phyloP scores from a whole-genome alignment of 2,888 invertebrate genomes.

The Tachina fera region DNA sequence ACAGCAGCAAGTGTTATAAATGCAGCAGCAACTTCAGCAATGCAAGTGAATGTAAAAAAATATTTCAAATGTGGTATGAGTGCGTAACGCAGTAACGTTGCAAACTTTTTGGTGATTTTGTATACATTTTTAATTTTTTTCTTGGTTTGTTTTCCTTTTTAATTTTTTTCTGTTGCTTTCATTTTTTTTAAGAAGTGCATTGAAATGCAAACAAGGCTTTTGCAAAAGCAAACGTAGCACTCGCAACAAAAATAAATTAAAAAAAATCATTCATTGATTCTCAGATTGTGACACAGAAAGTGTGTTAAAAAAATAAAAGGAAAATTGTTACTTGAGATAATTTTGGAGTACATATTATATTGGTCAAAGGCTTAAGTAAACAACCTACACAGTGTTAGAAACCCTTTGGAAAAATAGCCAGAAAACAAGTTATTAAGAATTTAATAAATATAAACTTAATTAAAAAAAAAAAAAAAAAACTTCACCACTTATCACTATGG shows the following conservation, averaged over 20 bases:
- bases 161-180: background rate
- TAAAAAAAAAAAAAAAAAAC: background rate
- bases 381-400: conserved; percentile 1
- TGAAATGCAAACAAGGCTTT: conserved; percentile 69
- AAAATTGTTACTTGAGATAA: conserved; percentile 55
- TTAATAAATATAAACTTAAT: conserved; percentile 29
- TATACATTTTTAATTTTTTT: conserved; percentile 46
- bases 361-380: conserved; percentile 55
- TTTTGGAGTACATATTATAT: conserved; percentile 43
- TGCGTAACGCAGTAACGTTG: conserved; percentile 65
- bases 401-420: background rate
- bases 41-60: conserved; percentile 41
- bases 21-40: conserved; percentile 51
- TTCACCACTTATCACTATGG: conserved; percentile 54
- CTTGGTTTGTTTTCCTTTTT: conserved; percentile 13
- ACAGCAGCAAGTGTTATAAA: conserved; percentile 32
- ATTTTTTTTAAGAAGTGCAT: conserved; percentile 59
- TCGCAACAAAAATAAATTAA: conserved; percentile 33
- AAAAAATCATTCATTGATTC: conserved; percentile 62
- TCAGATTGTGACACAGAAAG: conserved; percentile 45
- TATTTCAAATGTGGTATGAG: conserved; percentile 57
- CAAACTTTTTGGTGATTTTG: conserved; percentile 50
- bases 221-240: conserved; percentile 50
- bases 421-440: conserved; percentile 21
- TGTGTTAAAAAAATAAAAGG: conserved; percentile 51